Conservation (phyloP, 1,140 invertebrate genomes). For the Tyrophagus putrescentiae region DNA sequence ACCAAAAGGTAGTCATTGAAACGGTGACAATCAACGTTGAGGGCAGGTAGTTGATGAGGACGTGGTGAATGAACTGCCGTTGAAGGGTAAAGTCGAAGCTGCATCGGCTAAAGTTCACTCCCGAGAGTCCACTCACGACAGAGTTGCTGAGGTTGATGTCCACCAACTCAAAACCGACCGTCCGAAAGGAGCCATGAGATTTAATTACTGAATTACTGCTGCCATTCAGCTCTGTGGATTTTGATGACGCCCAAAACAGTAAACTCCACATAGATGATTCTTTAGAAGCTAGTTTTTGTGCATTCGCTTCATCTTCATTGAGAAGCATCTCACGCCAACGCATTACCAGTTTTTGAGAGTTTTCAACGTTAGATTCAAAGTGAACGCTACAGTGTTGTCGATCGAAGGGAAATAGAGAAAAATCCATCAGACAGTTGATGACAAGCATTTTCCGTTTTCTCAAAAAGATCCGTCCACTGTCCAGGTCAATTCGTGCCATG, state of each 20-base stretch:
- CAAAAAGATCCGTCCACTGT: not conserved
- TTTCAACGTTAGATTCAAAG: not conserved
- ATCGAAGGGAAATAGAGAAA: constrained; percentile 25
- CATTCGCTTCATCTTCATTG: no score
- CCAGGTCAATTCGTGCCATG: not conserved
- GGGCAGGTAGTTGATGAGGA: constrained; percentile 39
- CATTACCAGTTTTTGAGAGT: not conserved
- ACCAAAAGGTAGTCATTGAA: constrained; percentile 31
- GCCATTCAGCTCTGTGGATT: no score
- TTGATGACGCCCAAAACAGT: no score
- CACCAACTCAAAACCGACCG: not conserved
- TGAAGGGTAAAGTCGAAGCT: constrained; percentile 41
- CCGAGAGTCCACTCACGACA: no score
- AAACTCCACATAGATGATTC: no score
- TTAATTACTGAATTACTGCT: no score
- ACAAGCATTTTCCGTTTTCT: constrained; percentile 10
- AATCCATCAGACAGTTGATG: constrained; percentile 26
- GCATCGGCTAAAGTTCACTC: constrained; percentile 40
- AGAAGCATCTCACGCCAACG: not conserved
- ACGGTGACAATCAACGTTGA: constrained; percentile 29
- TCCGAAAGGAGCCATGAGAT: not conserved
- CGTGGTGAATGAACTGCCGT: constrained; percentile 44
- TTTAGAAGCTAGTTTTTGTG: no score
- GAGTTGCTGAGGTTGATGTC: not conserved
- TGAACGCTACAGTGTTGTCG: constrained; percentile 23